These are phyloP conservation scores for Phoebastria nigripes DNA, from an alignment of 2,797 vertebrate genomes.

Conservation along the genomic window DNA sequence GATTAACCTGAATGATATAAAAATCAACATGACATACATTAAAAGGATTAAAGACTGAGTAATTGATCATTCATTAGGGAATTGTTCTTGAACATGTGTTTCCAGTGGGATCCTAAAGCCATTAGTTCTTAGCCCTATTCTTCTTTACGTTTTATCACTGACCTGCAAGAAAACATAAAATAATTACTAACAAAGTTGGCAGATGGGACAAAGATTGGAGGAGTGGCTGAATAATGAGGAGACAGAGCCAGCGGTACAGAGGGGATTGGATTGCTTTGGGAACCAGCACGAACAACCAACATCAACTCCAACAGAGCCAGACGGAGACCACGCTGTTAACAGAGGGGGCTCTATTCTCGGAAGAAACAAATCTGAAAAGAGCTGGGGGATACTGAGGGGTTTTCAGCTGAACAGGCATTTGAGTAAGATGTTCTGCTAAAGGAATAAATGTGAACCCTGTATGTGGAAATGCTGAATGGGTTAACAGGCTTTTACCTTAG, in stretches of 20 bases:
- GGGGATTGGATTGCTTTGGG: neutral
- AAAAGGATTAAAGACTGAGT: conserved; percentile 1
- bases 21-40: conserved; percentile 13
- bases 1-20: conserved; percentile 13
- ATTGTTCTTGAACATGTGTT: neutral
- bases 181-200: neutral
- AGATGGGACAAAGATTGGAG: neutral
- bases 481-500: neutral
- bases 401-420: neutral
- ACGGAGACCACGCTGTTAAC: accelerated
- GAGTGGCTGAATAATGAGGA: neutral
- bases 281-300: neutral
- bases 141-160: neutral
- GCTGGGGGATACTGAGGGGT: neutral
- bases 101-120: neutral
- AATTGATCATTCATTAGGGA: neutral
- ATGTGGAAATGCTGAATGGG: neutral
- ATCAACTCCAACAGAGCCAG: neutral
- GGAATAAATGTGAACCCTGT: neutral
- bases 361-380: neutral
- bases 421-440: neutral
- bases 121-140: neutral
- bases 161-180: neutral
- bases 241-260: neutral
- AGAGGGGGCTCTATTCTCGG: neutral